Evolutionary conservation across 2,888 invertebrate species (phyloP).

Genomic region (Microctonus hyperodae): DNA sequence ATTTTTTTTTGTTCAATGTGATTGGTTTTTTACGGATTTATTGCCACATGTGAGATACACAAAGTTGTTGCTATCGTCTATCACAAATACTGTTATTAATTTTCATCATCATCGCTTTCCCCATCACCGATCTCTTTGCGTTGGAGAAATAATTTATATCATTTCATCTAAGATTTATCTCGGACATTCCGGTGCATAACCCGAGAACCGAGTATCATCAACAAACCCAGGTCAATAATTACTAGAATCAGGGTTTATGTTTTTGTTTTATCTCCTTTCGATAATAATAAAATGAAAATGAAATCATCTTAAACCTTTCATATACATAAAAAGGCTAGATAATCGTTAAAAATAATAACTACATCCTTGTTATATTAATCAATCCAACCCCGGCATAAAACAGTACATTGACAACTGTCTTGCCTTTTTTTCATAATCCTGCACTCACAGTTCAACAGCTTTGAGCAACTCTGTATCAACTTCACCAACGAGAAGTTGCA

Average conservation of each 20-base stretch:
- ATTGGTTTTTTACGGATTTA: slow-evolving; percentile 3
- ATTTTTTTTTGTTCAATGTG: slow-evolving; percentile 10
- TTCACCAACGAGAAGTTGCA: slow-evolving; percentile 81
- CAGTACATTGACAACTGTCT: slow-evolving; percentile 56
- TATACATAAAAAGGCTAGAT: background rate
- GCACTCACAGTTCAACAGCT: slow-evolving; percentile 71
- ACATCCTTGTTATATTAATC: background rate
- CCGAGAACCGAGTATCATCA: slow-evolving; percentile 15
- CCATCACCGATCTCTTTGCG: background rate
- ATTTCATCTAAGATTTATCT: background rate
- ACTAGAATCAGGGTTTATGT: slow-evolving; percentile 7
- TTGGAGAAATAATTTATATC: background rate
- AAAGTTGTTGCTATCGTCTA: background rate
- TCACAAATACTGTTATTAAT: background rate
- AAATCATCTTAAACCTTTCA: background rate
- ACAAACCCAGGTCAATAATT: slow-evolving; percentile 12
- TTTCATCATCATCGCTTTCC: slow-evolving; percentile 6
- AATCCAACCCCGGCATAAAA: slow-evolving; percentile 40
- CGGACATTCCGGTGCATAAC: slow-evolving; percentile 23
- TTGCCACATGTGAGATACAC: slow-evolving; percentile 9
- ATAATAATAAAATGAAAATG: background rate
- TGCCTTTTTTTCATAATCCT: slow-evolving; percentile 49
- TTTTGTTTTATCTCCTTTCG: background rate
- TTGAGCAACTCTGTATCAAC: slow-evolving; percentile 82
- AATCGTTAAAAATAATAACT: slow-evolving; percentile 6